phyloP scores from a whole-genome alignment of 1,140 invertebrate genomes.

The Cotesia chilonis region DNA sequence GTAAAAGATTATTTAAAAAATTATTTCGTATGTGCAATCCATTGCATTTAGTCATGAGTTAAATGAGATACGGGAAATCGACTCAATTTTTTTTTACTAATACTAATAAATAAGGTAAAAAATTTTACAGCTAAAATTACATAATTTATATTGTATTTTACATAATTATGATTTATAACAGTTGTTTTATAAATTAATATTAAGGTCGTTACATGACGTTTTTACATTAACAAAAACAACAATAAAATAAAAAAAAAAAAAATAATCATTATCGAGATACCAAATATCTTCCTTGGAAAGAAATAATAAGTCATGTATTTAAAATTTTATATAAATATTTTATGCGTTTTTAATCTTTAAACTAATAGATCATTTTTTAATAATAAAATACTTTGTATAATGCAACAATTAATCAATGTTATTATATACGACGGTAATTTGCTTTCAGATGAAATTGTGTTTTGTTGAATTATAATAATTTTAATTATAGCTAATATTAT shows the following conservation, averaged over 20 bases:
- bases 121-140: not conserved
- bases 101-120: not conserved
- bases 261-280: constrained; percentile 32
- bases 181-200: constrained; percentile 15
- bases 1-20: too few relatives aligned
- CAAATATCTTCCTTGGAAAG: constrained; percentile 38
- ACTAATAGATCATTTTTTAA: constrained; percentile 29
- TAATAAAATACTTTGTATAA: not conserved
- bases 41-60: too few relatives aligned
- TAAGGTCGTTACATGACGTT: constrained; percentile 32
- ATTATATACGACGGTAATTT: not conserved
- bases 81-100: not conserved
- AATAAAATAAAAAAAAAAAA: constrained; percentile 14
- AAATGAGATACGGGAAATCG: too few relatives aligned
- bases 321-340: constrained; percentile 39
- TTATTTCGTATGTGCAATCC: too few relatives aligned
- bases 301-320: constrained; percentile 37
- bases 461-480: constrained; percentile 20
- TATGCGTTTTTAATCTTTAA: constrained; percentile 36
- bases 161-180: constrained; percentile 7
- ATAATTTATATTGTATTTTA: not conserved
- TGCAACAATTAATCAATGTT: constrained; percentile 4
- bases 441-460: not conserved
- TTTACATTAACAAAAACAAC: constrained; percentile 22
- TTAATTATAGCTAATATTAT: constrained; percentile 14